Evolutionary conservation across 2,113 vertebrate genomes (phyloP).

Genomic region (Pituophis catenifer): DNA sequence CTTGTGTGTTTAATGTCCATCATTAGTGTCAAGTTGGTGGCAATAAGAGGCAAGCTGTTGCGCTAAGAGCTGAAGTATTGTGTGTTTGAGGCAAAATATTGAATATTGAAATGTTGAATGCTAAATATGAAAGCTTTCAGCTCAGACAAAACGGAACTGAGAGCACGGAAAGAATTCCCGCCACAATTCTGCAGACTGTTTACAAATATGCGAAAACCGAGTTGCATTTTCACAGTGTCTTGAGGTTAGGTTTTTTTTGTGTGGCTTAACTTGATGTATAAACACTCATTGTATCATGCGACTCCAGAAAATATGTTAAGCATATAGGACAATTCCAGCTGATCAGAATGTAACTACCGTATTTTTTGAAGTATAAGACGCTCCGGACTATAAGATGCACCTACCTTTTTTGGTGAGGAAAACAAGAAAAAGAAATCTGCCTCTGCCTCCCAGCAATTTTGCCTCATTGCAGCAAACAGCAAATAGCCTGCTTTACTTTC

Average conservation of each 20-base stretch:
- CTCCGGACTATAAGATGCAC: too few species aligned
- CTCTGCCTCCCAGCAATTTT: too few species aligned
- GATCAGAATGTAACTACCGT: background rate
- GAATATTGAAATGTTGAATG: background rate
- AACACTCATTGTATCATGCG: background rate
- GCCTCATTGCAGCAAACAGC: too few species aligned
- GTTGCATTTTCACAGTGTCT: background rate
- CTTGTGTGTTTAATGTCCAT: background rate
- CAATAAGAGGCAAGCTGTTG: background rate
- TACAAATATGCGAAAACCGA: background rate
- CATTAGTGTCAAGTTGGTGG: background rate
- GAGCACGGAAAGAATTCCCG: background rate
- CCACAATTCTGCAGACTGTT: background rate
- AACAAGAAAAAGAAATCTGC: too few species aligned
- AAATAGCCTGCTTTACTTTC: too few species aligned
- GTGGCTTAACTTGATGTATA: background rate
- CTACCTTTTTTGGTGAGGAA: too few species aligned
- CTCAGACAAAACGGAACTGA: background rate
- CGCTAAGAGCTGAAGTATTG: background rate
- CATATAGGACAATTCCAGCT: background rate
- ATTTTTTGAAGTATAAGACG: too few species aligned
- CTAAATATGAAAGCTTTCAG: background rate
- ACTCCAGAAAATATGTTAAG: background rate
- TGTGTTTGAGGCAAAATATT: background rate
- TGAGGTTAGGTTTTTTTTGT: background rate